Evolutionary conservation across 2,113 vertebrate genomes (phyloP), one percentile per base, ranked within the genome.

Genomic region (Cyanoderma ruficeps): DNA sequence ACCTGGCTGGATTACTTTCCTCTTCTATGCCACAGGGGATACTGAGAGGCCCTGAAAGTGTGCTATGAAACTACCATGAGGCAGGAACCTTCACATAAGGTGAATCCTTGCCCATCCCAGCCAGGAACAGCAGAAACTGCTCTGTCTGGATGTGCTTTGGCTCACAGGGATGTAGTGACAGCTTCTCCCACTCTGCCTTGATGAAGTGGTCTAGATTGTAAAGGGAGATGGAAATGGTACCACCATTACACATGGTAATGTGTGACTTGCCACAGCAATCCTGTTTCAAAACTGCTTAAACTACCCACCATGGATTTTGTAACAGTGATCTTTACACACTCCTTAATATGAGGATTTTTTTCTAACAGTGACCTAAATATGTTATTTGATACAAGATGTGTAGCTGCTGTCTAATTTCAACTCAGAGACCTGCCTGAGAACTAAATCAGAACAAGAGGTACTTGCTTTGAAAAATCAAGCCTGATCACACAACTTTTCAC

Each of bases 51-150:
- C 35, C 68, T 41, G 53, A 55, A 92, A 55, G 35, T 1, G 1
- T 21, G 37, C 69, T 82, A 52, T 5, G 19, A 70, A 88, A 69
- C 50, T 20, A 53, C 23, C 2, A 2, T 3, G 3, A 81, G 49
- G 24, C 3, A 57, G 31, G 35, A 71, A 55, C 30, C 3, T 80
- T 80, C 5, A 2, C 4, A 1, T 59, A 42, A 39, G n/a, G 37
- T 44, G 60, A 37, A 69, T 90, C 47, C 33, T 35, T 4, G 4
- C 50, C 63, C 15, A 20, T 53, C 31, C 71, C 6, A 6, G n/a
- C 50, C 0, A 0, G 50, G n/a, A 84, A 49, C 30, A 35, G 11
- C 1, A 1, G 49, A 42, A n/a, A 22, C 53, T 52, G 52, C 56
- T 57, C 25, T 20, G 7, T 71, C 42, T 6, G 3, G 68, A 71